phyloP scores from a whole-genome alignment of 2,113 vertebrate species.

The Grantiella picta region DNA sequence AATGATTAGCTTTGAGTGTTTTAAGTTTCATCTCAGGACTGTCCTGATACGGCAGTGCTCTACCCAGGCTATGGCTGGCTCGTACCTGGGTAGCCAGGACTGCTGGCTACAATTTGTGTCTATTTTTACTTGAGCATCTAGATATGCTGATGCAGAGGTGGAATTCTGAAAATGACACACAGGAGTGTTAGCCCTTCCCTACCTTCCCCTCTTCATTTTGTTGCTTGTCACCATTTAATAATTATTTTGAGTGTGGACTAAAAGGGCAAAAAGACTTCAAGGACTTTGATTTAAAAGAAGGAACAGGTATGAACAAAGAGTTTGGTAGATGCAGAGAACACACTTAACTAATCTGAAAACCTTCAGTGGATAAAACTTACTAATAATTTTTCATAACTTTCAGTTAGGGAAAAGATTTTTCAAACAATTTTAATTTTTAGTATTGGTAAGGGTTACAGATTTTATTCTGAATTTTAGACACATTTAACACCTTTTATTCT shows the following conservation, averaged over 20 bases:
- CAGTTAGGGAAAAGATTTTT: neutral
- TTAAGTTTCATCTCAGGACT: neutral
- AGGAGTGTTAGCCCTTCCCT: neutral
- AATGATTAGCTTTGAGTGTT: neutral
- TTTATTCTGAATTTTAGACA: neutral
- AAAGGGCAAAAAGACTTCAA: neutral
- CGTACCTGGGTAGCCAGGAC: neutral
- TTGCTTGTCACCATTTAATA: neutral
- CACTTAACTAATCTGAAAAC: neutral
- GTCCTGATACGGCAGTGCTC: neutral
- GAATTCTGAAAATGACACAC: neutral
- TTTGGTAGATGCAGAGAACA: neutral
- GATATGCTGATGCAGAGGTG: neutral
- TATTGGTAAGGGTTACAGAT: neutral
- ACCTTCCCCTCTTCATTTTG: neutral
- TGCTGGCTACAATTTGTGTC: neutral
- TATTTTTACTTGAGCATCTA: rapidly evolving
- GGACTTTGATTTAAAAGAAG: neutral
- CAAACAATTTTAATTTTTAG: neutral
- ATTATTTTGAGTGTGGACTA: neutral
- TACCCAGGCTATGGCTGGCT: neutral
- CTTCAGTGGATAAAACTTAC: neutral
- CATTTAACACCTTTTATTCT: neutral
- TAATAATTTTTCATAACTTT: neutral
- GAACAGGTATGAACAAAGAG: neutral